Percentiles rank a stretch among this genome's conserved stretches.
These are phyloP conservation scores for Dendroctonus valens DNA, from an alignment of 1,140 invertebrate species.

Conservation along the genomic window DNA sequence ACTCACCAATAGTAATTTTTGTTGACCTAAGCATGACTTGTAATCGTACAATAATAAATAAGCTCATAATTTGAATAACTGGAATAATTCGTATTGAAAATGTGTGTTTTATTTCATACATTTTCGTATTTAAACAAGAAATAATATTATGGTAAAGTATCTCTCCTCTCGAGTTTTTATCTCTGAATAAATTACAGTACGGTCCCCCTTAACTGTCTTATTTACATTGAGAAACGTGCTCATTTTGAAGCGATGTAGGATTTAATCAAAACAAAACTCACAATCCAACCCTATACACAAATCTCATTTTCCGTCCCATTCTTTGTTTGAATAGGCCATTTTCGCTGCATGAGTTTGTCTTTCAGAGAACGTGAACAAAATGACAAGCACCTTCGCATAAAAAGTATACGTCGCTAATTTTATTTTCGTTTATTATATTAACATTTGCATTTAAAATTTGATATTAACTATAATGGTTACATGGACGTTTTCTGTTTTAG, in stretches of 20 bases:
- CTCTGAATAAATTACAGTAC: no score
- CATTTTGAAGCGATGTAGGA: slow-evolving; percentile 7
- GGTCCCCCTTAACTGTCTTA: not conserved
- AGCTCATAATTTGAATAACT: no score
- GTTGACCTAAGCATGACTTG: no score
- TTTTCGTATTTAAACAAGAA: no score
- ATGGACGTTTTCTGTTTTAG: no score
- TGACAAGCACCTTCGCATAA: not conserved
- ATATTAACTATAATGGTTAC: not conserved
- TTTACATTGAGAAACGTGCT: slow-evolving; percentile 6
- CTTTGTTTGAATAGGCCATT: slow-evolving; percentile 13
- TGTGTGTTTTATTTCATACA: no score
- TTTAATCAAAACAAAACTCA: slow-evolving; percentile 14
- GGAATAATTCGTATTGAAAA: no score
- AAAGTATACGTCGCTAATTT: not conserved
- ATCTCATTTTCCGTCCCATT: slow-evolving; percentile 18
- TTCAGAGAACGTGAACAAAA: slow-evolving; percentile 6
- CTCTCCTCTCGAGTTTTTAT: no score
- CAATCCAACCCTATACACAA: slow-evolving; percentile 5
- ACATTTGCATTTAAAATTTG: slow-evolving; percentile 5
- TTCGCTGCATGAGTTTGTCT: slow-evolving; percentile 5
- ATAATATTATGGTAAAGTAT: no score
- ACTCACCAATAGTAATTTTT: no score
- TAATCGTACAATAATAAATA: no score
- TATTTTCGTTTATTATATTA: slow-evolving; percentile 1